Conservation (phyloP, 2,797 vertebrate species). For the Huso huso region DNA sequence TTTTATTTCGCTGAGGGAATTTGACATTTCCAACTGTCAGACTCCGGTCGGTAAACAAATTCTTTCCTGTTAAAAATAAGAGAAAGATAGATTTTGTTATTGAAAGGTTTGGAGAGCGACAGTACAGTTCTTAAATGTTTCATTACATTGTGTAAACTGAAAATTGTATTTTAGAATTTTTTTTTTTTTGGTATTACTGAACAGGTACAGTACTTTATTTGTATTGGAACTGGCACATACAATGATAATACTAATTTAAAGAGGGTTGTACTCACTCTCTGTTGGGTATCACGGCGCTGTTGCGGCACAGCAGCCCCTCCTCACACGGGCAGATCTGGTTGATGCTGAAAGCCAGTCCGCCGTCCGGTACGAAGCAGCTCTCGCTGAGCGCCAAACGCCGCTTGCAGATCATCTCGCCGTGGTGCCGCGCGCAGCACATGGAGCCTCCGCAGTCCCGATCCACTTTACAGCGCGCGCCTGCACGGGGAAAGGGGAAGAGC, state of each 20-base stretch:
- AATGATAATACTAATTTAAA: too few species aligned
- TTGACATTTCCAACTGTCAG: slow-evolving; percentile 59
- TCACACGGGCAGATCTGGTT: slow-evolving; percentile 79
- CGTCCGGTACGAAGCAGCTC: slow-evolving; percentile 70
- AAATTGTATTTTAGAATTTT: not conserved
- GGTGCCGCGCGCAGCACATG: slow-evolving; percentile 73
- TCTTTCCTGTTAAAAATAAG: slow-evolving; percentile 49
- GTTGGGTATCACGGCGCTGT: slow-evolving; percentile 22
- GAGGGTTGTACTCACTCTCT: slow-evolving; percentile 57
- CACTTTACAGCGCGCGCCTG: slow-evolving; percentile 71
- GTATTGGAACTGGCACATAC: not conserved
- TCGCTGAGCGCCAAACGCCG: slow-evolving; percentile 47
- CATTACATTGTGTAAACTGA: too few species aligned
- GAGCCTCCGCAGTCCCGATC: slow-evolving; percentile 62
- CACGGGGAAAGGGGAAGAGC: not conserved
- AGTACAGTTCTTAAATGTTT: too few species aligned
- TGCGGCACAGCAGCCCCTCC: slow-evolving; percentile 64
- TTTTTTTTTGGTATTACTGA: not conserved
- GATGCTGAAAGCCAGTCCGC: slow-evolving; percentile 76
- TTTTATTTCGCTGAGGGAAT: slow-evolving; percentile 38
- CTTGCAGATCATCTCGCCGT: slow-evolving; percentile 74
- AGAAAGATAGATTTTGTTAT: slow-evolving; percentile 1
- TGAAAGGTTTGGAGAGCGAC: too few species aligned
- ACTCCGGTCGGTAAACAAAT: slow-evolving; percentile 50
- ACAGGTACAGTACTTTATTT: not conserved